Conservation (phyloP, 2,113 vertebrate species). For the Phycodurus eques region DNA sequence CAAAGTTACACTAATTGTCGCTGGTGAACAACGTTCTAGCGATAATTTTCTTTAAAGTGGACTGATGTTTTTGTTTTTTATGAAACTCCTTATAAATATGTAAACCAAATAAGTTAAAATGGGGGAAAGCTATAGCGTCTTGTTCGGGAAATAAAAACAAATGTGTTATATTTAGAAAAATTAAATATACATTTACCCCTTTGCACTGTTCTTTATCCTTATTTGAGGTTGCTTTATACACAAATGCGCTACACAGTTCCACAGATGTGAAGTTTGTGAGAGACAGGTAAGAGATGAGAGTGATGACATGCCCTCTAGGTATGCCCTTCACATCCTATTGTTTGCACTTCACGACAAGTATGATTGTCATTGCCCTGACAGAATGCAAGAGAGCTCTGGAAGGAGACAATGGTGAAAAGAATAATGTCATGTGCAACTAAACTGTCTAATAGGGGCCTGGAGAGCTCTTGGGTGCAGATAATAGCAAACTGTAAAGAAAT, state of each 20-base stretch:
- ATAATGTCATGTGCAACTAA: background rate
- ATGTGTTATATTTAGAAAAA: too few relatives aligned
- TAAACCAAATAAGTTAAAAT: too few relatives aligned
- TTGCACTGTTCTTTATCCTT: background rate
- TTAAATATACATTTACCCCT: background rate
- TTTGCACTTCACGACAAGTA: slow-evolving; percentile 11
- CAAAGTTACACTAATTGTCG: background rate
- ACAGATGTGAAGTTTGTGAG: slow-evolving; percentile 20
- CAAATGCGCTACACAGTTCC: slow-evolving; percentile 13
- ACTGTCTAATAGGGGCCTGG: background rate
- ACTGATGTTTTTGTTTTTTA: background rate
- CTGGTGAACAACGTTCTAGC: background rate
- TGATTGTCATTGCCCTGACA: slow-evolving; percentile 1
- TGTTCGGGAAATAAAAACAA: too few relatives aligned
- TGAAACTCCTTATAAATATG: too few relatives aligned
- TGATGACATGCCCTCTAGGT: slow-evolving; percentile 31
- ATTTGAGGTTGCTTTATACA: slow-evolving; percentile 16
- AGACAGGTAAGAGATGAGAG: slow-evolving; percentile 35
- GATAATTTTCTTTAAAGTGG: background rate
- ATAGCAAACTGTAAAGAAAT: background rate
- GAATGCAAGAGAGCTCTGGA: slow-evolving; percentile 5
- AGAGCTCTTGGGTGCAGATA: too few relatives aligned
- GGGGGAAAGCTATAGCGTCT: too few relatives aligned
- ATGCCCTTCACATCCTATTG: slow-evolving; percentile 19
- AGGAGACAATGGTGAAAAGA: background rate